Conservation (phyloP, 2,888 invertebrate genomes). For the Ganaspis brasiliensis region DNA sequence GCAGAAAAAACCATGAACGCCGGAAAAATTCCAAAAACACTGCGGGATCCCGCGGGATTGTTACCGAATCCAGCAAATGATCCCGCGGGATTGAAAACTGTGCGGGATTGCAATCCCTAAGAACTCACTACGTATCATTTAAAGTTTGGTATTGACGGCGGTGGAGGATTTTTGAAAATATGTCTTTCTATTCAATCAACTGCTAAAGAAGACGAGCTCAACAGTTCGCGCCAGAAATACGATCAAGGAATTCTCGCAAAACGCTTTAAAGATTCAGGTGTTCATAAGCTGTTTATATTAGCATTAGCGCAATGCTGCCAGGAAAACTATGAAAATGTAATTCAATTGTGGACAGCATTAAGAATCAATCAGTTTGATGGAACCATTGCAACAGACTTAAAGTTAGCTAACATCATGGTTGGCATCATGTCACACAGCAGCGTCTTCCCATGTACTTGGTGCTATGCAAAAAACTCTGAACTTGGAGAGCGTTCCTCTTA, state of each 20-base stretch:
- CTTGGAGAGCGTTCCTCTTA: neutral
- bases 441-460: slow-evolving; percentile 29
- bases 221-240: slow-evolving; percentile 5
- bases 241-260: slow-evolving; percentile 28
- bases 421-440: slow-evolving; percentile 7
- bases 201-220: no score
- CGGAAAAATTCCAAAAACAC: no score
- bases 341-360: slow-evolving; percentile 23
- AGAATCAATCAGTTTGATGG: slow-evolving; percentile 13
- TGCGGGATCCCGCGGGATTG: no score
- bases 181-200: no score
- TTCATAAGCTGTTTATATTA: slow-evolving; percentile 19
- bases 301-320: neutral
- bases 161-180: no score
- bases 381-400: slow-evolving; percentile 2
- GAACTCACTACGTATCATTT: no score
- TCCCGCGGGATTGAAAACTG: no score
- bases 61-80: no score
- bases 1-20: no score
- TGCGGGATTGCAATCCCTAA: no score
- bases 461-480: slow-evolving; percentile 19
- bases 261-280: slow-evolving; percentile 34
- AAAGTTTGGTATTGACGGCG: no score
- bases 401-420: neutral
- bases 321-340: neutral